These are phyloP conservation scores for Cylas formicarius DNA, from an alignment of 1,140 invertebrate species.

Conservation along the genomic window DNA sequence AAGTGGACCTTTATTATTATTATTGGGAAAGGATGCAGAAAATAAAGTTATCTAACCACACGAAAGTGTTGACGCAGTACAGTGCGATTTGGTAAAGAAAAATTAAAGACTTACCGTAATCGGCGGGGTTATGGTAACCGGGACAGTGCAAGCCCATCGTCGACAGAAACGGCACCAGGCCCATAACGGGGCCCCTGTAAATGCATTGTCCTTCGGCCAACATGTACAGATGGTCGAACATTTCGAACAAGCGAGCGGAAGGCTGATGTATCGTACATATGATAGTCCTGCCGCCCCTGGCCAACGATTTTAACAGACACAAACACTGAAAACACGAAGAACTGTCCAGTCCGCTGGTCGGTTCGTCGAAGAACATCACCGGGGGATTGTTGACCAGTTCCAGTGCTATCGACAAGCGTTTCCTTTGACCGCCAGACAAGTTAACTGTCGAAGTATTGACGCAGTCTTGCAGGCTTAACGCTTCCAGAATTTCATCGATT, in stretches of 20 bases:
- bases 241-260: constrained; percentile 89
- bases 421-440: constrained; percentile 88
- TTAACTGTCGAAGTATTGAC: constrained; percentile 69
- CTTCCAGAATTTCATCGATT: constrained; percentile 75
- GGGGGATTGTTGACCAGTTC: constrained; percentile 86
- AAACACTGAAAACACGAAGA: constrained; percentile 89
- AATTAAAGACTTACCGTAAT: constrained; percentile 69
- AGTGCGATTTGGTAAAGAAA: too few relatives aligned
- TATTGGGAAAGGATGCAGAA: too few relatives aligned
- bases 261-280: constrained; percentile 97
- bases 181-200: constrained; percentile 73
- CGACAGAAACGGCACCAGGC: constrained; percentile 81
- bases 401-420: constrained; percentile 82
- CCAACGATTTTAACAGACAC: constrained; percentile 68
- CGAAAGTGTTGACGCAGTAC: too few relatives aligned
- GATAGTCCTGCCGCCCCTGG: constrained; percentile 78
- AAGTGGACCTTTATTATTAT: too few relatives aligned
- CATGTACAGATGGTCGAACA: constrained; percentile 90
- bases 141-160: constrained; percentile 81
- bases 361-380: constrained; percentile 96
- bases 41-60: too few relatives aligned
- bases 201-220: constrained; percentile 87
- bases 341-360: constrained; percentile 91
- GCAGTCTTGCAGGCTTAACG: constrained; percentile 58
- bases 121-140: constrained; percentile 91